Conservation (phyloP, 2,113 vertebrate genomes). For the Dermatemys mawii region DNA sequence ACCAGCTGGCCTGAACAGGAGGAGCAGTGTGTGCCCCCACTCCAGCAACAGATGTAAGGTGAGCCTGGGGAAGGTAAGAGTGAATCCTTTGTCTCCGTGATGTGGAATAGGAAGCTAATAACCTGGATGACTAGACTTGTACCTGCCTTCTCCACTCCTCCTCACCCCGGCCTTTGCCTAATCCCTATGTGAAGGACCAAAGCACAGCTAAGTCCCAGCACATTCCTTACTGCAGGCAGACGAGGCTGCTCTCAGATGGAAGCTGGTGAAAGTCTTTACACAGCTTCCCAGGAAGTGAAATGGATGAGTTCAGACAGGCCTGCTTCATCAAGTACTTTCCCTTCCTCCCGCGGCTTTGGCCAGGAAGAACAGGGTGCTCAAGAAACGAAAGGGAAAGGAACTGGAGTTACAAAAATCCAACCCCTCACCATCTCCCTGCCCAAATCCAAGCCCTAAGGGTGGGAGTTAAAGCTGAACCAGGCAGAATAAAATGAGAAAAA, state of each 20-base stretch:
- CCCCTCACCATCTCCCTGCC: neutral
- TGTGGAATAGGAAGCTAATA: neutral
- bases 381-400: neutral
- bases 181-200: no score
- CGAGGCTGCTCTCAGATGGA: neutral
- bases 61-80: accelerated
- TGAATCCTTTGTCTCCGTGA: neutral
- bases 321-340: neutral
- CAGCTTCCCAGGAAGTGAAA: neutral
- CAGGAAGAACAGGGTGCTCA: neutral
- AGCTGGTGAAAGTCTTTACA: neutral
- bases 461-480: neutral
- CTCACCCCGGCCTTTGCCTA: neutral
- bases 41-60: neutral
- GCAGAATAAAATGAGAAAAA: neutral
- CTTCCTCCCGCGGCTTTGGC: neutral
- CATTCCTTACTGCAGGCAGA: neutral
- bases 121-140: neutral
- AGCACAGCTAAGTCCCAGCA: neutral
- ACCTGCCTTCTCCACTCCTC: no score
- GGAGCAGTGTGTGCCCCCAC: neutral
- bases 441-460: neutral
- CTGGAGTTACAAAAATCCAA: neutral
- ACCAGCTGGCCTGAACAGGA: neutral
- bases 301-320: neutral